Percentiles rank a stretch among this genome's conserved stretches.
Conservation (phyloP, 2,888 invertebrate species). For the Diarsia mendica region DNA sequence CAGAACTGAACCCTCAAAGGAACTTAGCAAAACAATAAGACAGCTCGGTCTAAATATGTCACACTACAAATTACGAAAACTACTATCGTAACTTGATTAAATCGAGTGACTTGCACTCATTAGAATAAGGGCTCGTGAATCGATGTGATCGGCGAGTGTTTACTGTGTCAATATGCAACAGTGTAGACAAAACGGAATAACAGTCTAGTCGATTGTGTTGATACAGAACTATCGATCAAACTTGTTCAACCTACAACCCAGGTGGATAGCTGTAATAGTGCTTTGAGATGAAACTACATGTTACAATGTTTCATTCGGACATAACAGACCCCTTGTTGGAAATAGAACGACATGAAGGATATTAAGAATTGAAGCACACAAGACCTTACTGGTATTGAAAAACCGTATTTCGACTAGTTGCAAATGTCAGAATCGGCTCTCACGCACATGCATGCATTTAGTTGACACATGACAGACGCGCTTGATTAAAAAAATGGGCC, state of each 20-base stretch:
- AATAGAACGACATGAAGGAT: constrained; percentile 17
- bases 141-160: constrained; percentile 24
- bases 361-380: not conserved
- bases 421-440: not conserved
- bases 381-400: not conserved
- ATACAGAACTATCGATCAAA: constrained; percentile 49
- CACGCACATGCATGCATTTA: not conserved
- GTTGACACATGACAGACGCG: not conserved
- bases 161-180: constrained; percentile 45
- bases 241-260: constrained; percentile 50
- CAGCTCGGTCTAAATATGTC: constrained; percentile 42
- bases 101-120: constrained; percentile 42
- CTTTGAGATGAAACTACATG: constrained; percentile 28
- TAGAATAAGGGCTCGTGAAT: constrained; percentile 34
- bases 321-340: constrained; percentile 29
- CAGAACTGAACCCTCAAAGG: constrained; percentile 15
- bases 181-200: constrained; percentile 44
- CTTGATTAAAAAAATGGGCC: not conserved
- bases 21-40: constrained; percentile 35
- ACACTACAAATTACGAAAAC: constrained; percentile 36
- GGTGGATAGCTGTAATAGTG: constrained; percentile 36
- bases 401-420: not conserved
- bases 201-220: constrained; percentile 37
- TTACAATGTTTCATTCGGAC: constrained; percentile 23
- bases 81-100: constrained; percentile 38